Evolutionary conservation across 2,888 invertebrate species (phyloP), one percentile per base, ranked within the genome.

Genomic region (Frankliniella intonsa): DNA sequence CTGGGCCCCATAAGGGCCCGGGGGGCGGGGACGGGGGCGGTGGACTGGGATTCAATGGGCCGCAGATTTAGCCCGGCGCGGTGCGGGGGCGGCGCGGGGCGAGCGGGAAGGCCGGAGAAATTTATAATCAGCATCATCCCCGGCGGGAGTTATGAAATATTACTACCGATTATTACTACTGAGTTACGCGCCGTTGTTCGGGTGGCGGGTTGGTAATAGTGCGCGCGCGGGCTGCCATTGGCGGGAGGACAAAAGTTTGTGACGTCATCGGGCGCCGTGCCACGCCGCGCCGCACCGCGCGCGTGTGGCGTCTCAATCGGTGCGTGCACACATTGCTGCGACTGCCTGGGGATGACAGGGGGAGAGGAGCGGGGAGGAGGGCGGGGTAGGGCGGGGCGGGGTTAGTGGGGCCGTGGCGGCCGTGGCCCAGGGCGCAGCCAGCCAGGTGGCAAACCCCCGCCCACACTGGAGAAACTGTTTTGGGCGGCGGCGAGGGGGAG

Each of bases 271-370:
- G 9, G 11, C 25, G 22, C 69, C 69, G 69, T 76, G 55, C 19
- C 19, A 7, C 55, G 55, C 55, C 55, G 14, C 55, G 55, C 38
- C 38, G 38, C 38, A 5, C 38, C 38, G 38, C 25, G n/a, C n/a
- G n/a, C n/a, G n/a, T n/a, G n/a, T n/a, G n/a, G n/a, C 25, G 69
- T 69, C 69, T 76, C 69, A 76, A 76, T 76, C 25, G 69, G 69
- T 76, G 69, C 69, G 69, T 76, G 69, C 69, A 76, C 69, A 76
- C 69, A 76, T 25, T 76, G 69, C 69, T n/a, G 22, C 17, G 14
- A 10, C 19, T 8, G 12, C 12, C 69, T 76, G 69, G 22, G 22
- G 69, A 25, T 76, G 69, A 76, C 69, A 76, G 69, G 25, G 8
- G 9, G 25, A 22, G 22, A 22, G 62, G 19, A 22, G 69, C 38